Evolutionary conservation across 92 coral and sea anemone species (phyloP).

Genomic region (Paramuricea clavata): DNA sequence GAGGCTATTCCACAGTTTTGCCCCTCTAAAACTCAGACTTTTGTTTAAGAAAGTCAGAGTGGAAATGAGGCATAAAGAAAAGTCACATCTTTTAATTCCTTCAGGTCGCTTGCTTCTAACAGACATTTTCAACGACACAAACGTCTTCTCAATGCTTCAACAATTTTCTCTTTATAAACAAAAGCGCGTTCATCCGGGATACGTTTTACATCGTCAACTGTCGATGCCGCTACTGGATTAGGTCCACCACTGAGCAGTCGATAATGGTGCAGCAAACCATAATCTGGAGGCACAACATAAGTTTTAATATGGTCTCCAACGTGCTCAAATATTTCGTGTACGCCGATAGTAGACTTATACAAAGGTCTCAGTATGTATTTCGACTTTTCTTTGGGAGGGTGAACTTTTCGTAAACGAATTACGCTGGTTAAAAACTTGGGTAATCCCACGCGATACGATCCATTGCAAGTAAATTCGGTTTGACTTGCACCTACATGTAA

Average conservation of each 20-base stretch:
- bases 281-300: neutral
- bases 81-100: too few species aligned
- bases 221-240: neutral
- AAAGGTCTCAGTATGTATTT: constrained; percentile 20
- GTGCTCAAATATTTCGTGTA: constrained; percentile 17
- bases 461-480: neutral
- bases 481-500: neutral
- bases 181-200: neutral
- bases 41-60: too few species aligned
- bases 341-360: neutral
- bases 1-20: too few species aligned
- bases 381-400: neutral
- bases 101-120: too few species aligned
- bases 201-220: neutral
- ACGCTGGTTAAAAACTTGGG: constrained; percentile 7
- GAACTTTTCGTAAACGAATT: neutral
- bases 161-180: neutral
- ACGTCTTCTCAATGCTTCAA: neutral
- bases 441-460: neutral
- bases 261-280: constrained; percentile 12
- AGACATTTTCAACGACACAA: constrained; percentile 1
- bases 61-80: too few species aligned
- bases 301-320: neutral
- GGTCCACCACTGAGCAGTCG: too few species aligned
- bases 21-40: too few species aligned